Conservation (phyloP, 2,113 vertebrate species). For the Microtus pennsylvanicus region DNA sequence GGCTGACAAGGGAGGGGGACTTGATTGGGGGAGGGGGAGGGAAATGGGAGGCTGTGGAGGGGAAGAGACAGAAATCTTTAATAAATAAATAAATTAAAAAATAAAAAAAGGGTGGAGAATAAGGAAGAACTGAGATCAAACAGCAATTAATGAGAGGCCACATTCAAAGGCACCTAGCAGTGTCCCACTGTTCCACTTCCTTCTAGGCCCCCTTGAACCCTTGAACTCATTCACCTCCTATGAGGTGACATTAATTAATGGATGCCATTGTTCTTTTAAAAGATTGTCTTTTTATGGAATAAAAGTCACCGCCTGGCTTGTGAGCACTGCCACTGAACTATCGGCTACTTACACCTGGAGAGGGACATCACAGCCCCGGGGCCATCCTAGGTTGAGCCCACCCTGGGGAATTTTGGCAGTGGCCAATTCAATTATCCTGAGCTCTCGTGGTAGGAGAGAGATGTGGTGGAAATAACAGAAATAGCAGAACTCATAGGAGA, state of each 20-base stretch:
- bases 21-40: too few relatives aligned
- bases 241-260: conserved; percentile 61
- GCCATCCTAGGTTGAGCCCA: not conserved
- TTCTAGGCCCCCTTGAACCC: not conserved
- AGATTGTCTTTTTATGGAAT: conserved; percentile 56
- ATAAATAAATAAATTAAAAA: too few relatives aligned
- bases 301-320: not conserved
- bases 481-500: not conserved
- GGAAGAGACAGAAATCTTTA: too few relatives aligned
- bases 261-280: not conserved
- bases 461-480: not conserved
- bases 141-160: conserved; percentile 29
- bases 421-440: not conserved
- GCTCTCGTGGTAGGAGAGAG: not conserved
- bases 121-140: conserved; percentile 59
- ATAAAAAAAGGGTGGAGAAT: conserved; percentile 1
- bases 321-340: not conserved
- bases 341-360: conserved; percentile 3
- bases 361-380: not conserved
- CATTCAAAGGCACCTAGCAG: not conserved
- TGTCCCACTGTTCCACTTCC: not conserved
- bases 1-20: too few relatives aligned
- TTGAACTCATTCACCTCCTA: conserved; percentile 32
- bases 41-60: too few relatives aligned
- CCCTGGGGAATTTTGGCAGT: not conserved